phyloP scores from a whole-genome alignment of 2,888 invertebrate species.

The Ophion costatus region DNA sequence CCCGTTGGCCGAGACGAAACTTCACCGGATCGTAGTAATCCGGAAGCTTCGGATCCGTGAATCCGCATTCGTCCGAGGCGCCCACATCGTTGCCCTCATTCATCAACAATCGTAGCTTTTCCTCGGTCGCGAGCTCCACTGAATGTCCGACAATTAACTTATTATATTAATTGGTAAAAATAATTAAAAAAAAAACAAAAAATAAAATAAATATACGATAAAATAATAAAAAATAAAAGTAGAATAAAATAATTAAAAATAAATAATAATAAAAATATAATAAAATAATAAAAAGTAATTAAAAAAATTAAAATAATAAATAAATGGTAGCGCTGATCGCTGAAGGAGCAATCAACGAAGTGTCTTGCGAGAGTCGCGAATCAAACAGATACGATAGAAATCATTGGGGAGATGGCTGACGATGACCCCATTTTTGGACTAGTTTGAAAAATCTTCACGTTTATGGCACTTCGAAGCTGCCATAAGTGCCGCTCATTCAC shows the following conservation, averaged over 20 bases:
- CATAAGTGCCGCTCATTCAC: too few relatives aligned
- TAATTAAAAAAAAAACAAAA: background rate
- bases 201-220: background rate
- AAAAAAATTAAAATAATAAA: background rate
- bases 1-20: conserved; percentile 88
- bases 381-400: background rate
- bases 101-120: conserved; percentile 73
- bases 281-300: too few relatives aligned
- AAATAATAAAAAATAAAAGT: too few relatives aligned
- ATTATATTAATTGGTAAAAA: background rate
- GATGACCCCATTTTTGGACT: too few relatives aligned
- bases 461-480: too few relatives aligned
- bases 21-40: conserved; percentile 88
- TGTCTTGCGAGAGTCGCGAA: background rate
- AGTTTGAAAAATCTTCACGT: too few relatives aligned
- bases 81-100: conserved; percentile 74
- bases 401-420: too few relatives aligned
- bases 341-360: background rate
- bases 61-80: conserved; percentile 71
- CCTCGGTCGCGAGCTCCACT: conserved; percentile 72
- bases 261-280: too few relatives aligned
- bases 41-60: conserved; percentile 85
- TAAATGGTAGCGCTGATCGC: background rate
- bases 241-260: too few relatives aligned
- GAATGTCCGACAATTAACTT: background rate